A percentile compares a stretch with the other conserved stretches of the same genome.
Evolutionary conservation across 2,113 vertebrate genomes (phyloP).

Genomic region (Oryzias woworae): DNA sequence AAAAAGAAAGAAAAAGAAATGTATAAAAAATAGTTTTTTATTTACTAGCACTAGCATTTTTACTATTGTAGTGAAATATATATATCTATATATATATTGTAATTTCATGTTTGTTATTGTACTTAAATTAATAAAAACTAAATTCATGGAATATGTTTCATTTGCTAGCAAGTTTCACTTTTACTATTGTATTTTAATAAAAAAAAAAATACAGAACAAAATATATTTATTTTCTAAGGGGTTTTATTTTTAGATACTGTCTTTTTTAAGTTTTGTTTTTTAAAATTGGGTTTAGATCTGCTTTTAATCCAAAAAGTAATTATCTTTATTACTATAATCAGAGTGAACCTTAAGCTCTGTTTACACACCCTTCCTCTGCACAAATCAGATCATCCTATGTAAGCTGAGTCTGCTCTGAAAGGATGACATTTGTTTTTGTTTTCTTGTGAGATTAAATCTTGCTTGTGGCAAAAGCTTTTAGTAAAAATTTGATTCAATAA

Average conservation of each 20-base stretch:
- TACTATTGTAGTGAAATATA: too few relatives aligned
- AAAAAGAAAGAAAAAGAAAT: too few relatives aligned
- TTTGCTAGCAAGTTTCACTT: too few relatives aligned
- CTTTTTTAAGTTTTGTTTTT: neutral
- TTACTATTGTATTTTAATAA: too few relatives aligned
- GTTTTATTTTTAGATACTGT: neutral
- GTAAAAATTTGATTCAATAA: neutral
- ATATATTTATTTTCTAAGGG: neutral
- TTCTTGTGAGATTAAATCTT: neutral
- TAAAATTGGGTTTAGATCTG: conserved; percentile 9
- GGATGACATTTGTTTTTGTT: neutral
- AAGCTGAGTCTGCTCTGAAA: neutral
- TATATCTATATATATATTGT: too few relatives aligned
- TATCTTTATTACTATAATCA: conserved; percentile 23
- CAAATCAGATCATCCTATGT: neutral
- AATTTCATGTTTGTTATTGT: too few relatives aligned
- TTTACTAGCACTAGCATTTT: too few relatives aligned
- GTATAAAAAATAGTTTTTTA: too few relatives aligned
- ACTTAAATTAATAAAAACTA: too few relatives aligned
- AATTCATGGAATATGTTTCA: too few relatives aligned
- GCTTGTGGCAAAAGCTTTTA: neutral
- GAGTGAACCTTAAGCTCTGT: conserved; percentile 2
- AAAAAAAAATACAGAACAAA: neutral
- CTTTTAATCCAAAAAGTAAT: conserved; percentile 36
- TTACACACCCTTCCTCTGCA: neutral